Percentiles rank a stretch among this genome's conserved stretches.
Conservation (phyloP, 2,797 vertebrate genomes). For the Fundulus diaphanus region DNA sequence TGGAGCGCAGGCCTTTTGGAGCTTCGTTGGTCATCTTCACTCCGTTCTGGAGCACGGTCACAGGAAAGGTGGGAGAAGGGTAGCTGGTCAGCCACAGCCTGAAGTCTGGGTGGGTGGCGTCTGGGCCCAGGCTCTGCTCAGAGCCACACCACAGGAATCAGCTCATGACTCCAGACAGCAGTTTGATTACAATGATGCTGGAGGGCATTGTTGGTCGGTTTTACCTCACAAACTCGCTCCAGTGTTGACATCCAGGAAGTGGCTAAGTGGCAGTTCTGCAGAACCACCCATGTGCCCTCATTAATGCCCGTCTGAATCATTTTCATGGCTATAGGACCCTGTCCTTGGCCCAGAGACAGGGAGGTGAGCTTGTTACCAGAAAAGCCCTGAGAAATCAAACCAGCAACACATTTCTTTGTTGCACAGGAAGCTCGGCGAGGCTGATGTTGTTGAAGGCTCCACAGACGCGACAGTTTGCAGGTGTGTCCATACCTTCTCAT, state of each 20-base stretch:
- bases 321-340: constrained; percentile 90
- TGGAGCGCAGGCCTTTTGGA: constrained; percentile 89
- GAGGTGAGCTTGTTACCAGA: constrained; percentile 86
- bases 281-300: constrained; percentile 90
- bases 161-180: neutral
- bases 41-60: constrained; percentile 90
- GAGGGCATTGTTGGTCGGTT: neutral
- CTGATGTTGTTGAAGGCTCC: constrained; percentile 17
- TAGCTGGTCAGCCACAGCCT: constrained; percentile 93
- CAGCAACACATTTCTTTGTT: constrained; percentile 23
- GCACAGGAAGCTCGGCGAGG: neutral
- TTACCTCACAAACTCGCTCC: constrained; percentile 92
- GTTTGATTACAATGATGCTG: neutral
- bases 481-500: constrained; percentile 83
- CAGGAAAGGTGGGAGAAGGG: constrained; percentile 89
- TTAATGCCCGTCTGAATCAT: constrained; percentile 87
- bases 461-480: constrained; percentile 34
- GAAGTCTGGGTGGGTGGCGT: constrained; percentile 90
- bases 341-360: constrained; percentile 91
- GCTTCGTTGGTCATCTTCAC: constrained; percentile 95
- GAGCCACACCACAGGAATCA: constrained; percentile 9
- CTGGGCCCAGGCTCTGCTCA: constrained; percentile 86
- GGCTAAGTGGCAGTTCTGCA: constrained; percentile 93
- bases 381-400: constrained; percentile 81
- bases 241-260: constrained; percentile 93